phyloP scores from a whole-genome alignment of 2,113 vertebrate genomes.

The Anser cygnoides region DNA sequence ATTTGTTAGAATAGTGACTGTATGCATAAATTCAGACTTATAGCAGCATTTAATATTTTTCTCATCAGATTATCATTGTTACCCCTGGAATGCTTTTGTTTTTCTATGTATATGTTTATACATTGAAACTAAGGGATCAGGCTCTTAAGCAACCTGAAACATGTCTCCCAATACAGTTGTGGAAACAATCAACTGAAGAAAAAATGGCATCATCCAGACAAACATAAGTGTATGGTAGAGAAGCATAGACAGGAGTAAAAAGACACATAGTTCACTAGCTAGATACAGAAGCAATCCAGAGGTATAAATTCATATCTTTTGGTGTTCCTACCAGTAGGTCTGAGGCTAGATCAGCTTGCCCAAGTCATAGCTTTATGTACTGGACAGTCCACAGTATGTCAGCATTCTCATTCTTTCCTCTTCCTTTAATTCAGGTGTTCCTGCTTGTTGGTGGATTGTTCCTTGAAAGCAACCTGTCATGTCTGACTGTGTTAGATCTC shows the following conservation, averaged over 20 bases:
- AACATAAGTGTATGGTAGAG: background rate
- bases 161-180: background rate
- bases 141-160: background rate
- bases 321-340: background rate
- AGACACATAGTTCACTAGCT: background rate
- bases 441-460: background rate
- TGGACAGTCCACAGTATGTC: background rate
- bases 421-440: background rate
- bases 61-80: background rate
- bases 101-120: background rate
- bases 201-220: accelerated
- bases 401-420: background rate
- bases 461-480: background rate
- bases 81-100: background rate
- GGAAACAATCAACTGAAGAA: background rate
- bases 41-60: background rate
- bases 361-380: accelerated
- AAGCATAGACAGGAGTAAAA: background rate
- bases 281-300: background rate
- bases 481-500: background rate
- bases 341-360: background rate
- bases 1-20: background rate
- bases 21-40: background rate
- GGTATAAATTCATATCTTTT: background rate
- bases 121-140: background rate